phyloP scores from a whole-genome alignment of 1,140 invertebrate species.

The Gryllus bimaculatus region DNA sequence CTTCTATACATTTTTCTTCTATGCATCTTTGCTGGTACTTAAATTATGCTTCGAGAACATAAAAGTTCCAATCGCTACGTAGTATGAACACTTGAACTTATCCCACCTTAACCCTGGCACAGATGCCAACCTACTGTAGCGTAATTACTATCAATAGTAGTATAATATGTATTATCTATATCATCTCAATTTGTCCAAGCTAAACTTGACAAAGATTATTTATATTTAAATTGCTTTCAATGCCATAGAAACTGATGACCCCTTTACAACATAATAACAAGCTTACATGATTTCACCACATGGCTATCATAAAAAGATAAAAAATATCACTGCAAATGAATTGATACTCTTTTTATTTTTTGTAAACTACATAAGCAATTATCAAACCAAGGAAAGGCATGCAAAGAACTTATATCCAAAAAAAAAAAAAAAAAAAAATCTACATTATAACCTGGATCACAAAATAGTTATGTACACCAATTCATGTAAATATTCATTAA shows the following conservation, averaged over 20 bases:
- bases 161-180: slow-evolving; percentile 4
- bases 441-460: slow-evolving; percentile 20
- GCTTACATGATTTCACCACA: not conserved
- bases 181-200: slow-evolving; percentile 15
- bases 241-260: slow-evolving; percentile 7
- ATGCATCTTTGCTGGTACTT: slow-evolving; percentile 14
- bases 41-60: slow-evolving; percentile 20
- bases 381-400: slow-evolving; percentile 23
- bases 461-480: slow-evolving; percentile 22
- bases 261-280: slow-evolving; percentile 13
- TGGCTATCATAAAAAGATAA: slow-evolving; percentile 13
- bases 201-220: slow-evolving; percentile 9
- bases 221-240: slow-evolving; percentile 6
- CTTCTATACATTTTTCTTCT: slow-evolving; percentile 9
- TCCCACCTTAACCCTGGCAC: slow-evolving; percentile 17
- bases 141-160: slow-evolving; percentile 14
- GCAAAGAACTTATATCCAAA: slow-evolving; percentile 21
- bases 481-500: slow-evolving; percentile 20
- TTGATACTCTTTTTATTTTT: slow-evolving; percentile 18
- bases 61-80: slow-evolving; percentile 17
- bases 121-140: slow-evolving; percentile 15
- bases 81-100: slow-evolving; percentile 18
- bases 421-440: slow-evolving; percentile 6
- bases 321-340: slow-evolving; percentile 18
- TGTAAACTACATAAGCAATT: slow-evolving; percentile 22